Base-by-base conservation (phyloP, 1,140 invertebrate genomes). In the Chionoecetes opilio region DNA sequence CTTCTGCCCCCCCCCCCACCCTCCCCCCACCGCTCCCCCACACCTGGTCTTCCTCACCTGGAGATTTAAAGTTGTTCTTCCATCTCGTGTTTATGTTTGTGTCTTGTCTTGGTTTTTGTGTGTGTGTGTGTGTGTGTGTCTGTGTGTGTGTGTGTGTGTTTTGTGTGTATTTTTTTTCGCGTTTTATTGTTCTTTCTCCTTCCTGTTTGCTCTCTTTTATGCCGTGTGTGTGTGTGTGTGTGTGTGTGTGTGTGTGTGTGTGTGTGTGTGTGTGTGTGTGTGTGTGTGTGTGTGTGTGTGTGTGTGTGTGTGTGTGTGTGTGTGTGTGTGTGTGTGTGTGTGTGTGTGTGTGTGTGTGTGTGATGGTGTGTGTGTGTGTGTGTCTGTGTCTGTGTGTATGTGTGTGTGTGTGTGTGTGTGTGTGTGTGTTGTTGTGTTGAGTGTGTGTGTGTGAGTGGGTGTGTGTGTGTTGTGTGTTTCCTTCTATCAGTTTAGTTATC, bases 261-360 rank as follows among this genome's bases (percentile, higher is more conserved):
- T 88, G 87, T 86, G 85, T 87, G 85, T 34, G 85, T 87, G 85
- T 87, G 85, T 87, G 85, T 87, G 85, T 87, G 85, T 87, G 85
- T 87, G 85, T 87, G 31, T 87, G 85, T 35, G 85, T 31, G 85
- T 87, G 85, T 87, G 85, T 87, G 85, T 87, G 85, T 87, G 85
- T 87, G 85, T 87, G 85, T 87, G 85, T 87, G 85, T 87, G 85
- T 87, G 84, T 87, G 85, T 87, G 85, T 87, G 82, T 84, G 82
- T 84, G 82, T 84, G 82, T 84, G 82, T 84, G 82, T 84, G 82
- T 84, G 82, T 84, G n/a, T n/a, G n/a, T n/a, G n/a, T n/a, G n/a
- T n/a, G n/a, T n/a, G n/a, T n/a, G n/a, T n/a, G n/a, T n/a, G n/a
- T n/a, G n/a, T n/a, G n/a, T n/a, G n/a, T n/a, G n/a, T n/a, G n/a